Conservation (phyloP, 1,140 invertebrate species). For the Apolygus lucorum region DNA sequence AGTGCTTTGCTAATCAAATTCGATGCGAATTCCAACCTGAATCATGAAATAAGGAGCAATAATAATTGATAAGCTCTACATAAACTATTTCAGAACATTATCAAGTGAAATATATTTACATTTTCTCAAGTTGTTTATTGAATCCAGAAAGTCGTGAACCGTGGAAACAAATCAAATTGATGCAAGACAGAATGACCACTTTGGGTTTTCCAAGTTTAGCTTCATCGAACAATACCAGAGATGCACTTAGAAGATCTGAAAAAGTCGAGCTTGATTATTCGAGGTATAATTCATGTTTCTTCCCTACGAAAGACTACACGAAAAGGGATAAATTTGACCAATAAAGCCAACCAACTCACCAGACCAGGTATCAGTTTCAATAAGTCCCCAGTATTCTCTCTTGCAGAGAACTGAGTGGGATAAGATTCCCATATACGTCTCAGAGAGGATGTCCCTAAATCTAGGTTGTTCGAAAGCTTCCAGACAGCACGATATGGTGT, state of each 20-base stretch:
- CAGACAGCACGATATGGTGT: background rate
- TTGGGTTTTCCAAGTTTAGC: background rate
- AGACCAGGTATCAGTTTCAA: background rate
- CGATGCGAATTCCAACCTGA: conserved; percentile 6
- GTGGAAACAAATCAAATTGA: conserved; percentile 19
- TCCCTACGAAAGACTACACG: too few relatives aligned
- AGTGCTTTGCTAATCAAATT: background rate
- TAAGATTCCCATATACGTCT: background rate
- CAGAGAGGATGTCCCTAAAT: background rate
- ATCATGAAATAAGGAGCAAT: too few relatives aligned
- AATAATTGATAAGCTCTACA: too few relatives aligned
- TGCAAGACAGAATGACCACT: conserved; percentile 1
- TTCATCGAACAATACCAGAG: background rate
- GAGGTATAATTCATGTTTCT: too few relatives aligned
- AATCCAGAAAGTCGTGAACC: conserved; percentile 6
- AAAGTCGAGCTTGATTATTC: too few relatives aligned
- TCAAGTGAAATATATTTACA: background rate
- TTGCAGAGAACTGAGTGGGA: conserved; percentile 3
- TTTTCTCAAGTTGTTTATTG: background rate
- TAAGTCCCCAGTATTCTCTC: conserved; percentile 12
- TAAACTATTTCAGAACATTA: background rate
- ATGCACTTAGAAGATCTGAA: conserved; percentile 2
- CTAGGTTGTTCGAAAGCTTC: background rate
- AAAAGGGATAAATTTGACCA: too few relatives aligned
- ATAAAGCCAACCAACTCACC: too few relatives aligned